A percentile compares a stretch with the other conserved stretches of the same genome.
Conservation (phyloP, 2,113 vertebrate species). For the Sula dactylatra region DNA sequence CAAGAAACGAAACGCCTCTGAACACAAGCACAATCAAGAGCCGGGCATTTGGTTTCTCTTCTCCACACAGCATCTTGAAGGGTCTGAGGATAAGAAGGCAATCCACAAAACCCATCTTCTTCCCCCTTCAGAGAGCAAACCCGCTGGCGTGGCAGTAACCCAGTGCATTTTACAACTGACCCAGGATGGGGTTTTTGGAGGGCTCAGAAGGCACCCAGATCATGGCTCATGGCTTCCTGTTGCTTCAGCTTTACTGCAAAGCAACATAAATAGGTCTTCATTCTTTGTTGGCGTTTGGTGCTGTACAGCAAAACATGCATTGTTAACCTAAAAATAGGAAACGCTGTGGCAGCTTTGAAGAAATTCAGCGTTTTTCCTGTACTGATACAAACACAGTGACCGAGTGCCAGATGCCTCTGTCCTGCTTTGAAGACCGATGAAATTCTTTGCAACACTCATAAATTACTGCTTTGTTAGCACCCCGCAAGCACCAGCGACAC, state of each 20-base stretch:
- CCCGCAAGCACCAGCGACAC: not conserved
- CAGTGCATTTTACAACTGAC: not conserved
- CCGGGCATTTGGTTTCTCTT: not conserved
- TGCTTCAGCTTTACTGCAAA: conserved; percentile 47
- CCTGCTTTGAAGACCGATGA: not conserved
- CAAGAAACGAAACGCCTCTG: not conserved
- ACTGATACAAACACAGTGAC: not conserved
- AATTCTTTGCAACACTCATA: conserved; percentile 22
- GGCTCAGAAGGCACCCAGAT: conserved; percentile 13
- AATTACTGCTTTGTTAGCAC: conserved; percentile 47
- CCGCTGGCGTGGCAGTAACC: not conserved
- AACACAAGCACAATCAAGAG: fast-evolving
- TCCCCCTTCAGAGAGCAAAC: not conserved
- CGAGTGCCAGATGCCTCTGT: not conserved
- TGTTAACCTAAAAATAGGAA: conserved; percentile 57
- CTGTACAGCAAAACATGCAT: not conserved
- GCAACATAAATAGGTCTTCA: conserved; percentile 36
- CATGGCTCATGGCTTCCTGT: conserved; percentile 41
- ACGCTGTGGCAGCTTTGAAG: not conserved
- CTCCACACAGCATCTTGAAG: not conserved
- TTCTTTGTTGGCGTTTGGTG: conserved; percentile 26
- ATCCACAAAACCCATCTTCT: not conserved
- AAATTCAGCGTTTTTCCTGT: conserved; percentile 3
- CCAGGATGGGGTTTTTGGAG: not conserved
- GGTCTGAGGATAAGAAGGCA: not conserved